Conservation (phyloP, 2,888 invertebrate genomes). For the Agrenia bidenticulata region DNA sequence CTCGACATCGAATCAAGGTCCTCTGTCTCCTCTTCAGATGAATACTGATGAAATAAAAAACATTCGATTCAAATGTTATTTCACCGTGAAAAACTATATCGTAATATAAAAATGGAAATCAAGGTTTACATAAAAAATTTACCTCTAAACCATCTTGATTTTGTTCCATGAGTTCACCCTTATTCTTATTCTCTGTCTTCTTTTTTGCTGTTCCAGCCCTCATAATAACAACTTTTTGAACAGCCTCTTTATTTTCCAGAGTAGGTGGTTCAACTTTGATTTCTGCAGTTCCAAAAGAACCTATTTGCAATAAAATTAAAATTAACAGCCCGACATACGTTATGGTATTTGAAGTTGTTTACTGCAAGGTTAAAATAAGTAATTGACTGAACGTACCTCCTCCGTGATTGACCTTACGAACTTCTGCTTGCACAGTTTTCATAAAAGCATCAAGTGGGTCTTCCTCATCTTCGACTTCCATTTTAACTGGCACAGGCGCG, state of each 20-base stretch:
- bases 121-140: constrained; percentile 21
- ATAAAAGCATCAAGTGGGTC: constrained; percentile 98
- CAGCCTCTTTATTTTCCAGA: constrained; percentile 47
- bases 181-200: constrained; percentile 69
- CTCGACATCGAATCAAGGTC: constrained; percentile 89
- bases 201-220: constrained; percentile 75
- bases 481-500: constrained; percentile 50
- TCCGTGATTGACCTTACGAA: constrained; percentile 63
- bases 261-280: background rate
- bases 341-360: too few species aligned
- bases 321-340: too few species aligned
- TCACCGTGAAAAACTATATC: too few species aligned
- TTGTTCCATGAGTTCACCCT: constrained; percentile 98
- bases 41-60: constrained; percentile 66
- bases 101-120: background rate
- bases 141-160: constrained; percentile 92
- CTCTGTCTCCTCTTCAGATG: constrained; percentile 94
- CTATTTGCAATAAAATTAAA: too few species aligned
- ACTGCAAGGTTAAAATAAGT: too few species aligned
- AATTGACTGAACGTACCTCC: background rate
- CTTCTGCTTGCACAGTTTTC: constrained; percentile 76
- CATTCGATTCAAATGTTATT: background rate
- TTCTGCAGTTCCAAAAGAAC: too few species aligned
- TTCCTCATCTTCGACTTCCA: constrained; percentile 67
- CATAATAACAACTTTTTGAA: constrained; percentile 71